Conservation (phyloP, 2,888 invertebrate species). For the Eumerus sabulonum region DNA sequence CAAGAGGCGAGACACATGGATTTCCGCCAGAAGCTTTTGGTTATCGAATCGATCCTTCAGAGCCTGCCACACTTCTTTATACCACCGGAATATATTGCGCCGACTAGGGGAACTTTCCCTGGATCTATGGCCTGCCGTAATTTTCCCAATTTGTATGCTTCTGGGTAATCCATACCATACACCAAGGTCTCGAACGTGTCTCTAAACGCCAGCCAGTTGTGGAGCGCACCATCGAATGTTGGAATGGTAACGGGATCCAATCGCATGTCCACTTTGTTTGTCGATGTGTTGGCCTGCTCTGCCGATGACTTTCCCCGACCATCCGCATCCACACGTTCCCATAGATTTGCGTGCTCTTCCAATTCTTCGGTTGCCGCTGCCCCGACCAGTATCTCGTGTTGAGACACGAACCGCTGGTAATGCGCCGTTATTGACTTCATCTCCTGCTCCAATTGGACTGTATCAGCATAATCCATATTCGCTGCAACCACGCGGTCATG, state of each 20-base stretch:
- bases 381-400: no score
- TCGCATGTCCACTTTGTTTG: no score
- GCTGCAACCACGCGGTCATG: no score
- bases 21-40: constrained; percentile 24
- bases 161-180: background rate
- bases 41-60: constrained; percentile 35
- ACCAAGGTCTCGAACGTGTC: constrained; percentile 2
- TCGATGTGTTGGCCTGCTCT: constrained; percentile 1
- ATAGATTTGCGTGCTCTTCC: no score
- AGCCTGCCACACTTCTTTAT: constrained; percentile 31
- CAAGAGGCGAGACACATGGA: constrained; percentile 14
- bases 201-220: constrained; percentile 32
- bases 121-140: constrained; percentile 15
- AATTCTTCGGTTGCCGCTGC: no score
- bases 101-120: constrained; percentile 7
- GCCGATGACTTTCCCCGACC: background rate
- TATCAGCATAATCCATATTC: no score
- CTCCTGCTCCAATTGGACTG: no score
- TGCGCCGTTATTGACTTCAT: no score
- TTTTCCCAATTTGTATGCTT: constrained; percentile 26
- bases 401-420: no score
- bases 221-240: constrained; percentile 15
- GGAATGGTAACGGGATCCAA: background rate
- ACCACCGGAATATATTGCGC: constrained; percentile 35
- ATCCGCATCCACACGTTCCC: no score